These are phyloP conservation scores for Carassius auratus DNA, from an alignment of 2,113 vertebrate genomes.

Conservation along the genomic window DNA sequence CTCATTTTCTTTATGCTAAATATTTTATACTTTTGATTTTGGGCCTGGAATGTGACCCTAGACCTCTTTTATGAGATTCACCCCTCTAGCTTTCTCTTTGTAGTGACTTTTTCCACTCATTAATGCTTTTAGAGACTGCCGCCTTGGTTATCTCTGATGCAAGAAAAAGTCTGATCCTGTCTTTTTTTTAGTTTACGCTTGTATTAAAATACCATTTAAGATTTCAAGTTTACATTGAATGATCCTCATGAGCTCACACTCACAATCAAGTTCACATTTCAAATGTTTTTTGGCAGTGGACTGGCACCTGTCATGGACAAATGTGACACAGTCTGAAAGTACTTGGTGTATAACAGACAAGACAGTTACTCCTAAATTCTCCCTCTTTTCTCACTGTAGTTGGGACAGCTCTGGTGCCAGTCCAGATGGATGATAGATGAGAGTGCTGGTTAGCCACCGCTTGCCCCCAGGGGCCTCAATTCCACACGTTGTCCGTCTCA, in stretches of 20 bases:
- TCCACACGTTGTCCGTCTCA: constrained; percentile 36
- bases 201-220: background rate
- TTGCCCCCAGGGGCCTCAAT: constrained; percentile 30
- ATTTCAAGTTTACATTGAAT: background rate
- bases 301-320: background rate
- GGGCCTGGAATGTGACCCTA: background rate
- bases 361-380: background rate
- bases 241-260: background rate
- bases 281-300: background rate
- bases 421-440: constrained; percentile 51
- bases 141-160: background rate
- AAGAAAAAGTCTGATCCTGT: background rate
- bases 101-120: background rate
- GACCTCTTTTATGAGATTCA: constrained; percentile 12
- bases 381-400: constrained; percentile 22
- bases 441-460: constrained; percentile 10
- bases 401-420: constrained; percentile 26
- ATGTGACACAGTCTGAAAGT: background rate
- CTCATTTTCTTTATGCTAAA: background rate
- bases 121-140: background rate
- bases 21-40: background rate
- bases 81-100: background rate
- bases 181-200: background rate
- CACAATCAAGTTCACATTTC: background rate
- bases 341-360: background rate